phyloP scores from a whole-genome alignment of 2,113 vertebrate genomes.

The Pipa parva region DNA sequence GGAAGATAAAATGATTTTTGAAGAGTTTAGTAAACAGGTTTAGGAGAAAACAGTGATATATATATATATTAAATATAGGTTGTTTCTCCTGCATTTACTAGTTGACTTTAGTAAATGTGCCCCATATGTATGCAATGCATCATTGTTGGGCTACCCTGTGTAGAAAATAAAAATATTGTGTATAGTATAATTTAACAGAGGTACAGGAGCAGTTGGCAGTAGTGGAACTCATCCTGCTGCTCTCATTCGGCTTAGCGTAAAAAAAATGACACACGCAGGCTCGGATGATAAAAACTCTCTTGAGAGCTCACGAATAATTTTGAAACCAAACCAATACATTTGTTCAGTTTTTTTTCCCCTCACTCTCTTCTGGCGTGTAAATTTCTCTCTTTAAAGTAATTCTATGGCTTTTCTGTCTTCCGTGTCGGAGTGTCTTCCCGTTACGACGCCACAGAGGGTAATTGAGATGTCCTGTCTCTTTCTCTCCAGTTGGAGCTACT shows the following conservation, averaged over 20 bases:
- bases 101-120: too few relatives aligned
- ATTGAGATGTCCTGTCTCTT: conserved; percentile 72
- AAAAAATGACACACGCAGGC: conserved; percentile 13
- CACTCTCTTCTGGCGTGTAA: conserved; percentile 51
- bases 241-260: background rate
- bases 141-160: too few relatives aligned
- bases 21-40: too few relatives aligned
- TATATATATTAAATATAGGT: too few relatives aligned
- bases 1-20: too few relatives aligned
- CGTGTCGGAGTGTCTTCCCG: conserved; percentile 36
- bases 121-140: too few relatives aligned
- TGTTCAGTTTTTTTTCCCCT: conserved; percentile 50
- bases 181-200: background rate
- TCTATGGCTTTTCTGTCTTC: conserved; percentile 46
- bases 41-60: too few relatives aligned
- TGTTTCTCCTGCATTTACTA: too few relatives aligned
- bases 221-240: conserved; percentile 1
- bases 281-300: conserved; percentile 12
- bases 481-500: conserved; percentile 70
- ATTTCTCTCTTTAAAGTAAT: conserved; percentile 48
- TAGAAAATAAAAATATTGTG: too few relatives aligned
- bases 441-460: conserved; percentile 76
- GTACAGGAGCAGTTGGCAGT: background rate
- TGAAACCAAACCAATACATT: conserved; percentile 46
- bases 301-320: conserved; percentile 47